phyloP scores from a whole-genome alignment of 2,797 vertebrate genomes.

The Mus minutoides region DNA sequence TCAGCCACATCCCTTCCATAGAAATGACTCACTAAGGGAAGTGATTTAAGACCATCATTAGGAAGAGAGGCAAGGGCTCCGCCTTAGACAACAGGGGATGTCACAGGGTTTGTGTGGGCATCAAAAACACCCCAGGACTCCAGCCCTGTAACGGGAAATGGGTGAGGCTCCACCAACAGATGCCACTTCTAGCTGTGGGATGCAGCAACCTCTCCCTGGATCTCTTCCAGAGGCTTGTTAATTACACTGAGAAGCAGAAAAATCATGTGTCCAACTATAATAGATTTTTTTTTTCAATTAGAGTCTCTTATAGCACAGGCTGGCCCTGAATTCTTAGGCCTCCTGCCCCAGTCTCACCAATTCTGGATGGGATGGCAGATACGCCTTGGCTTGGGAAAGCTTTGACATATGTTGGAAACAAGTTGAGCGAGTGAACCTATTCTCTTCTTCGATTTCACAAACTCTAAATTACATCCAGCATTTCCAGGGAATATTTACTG shows the following conservation, averaged over 20 bases:
- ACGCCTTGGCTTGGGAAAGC: not conserved
- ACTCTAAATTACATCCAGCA: not conserved
- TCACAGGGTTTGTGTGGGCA: not conserved
- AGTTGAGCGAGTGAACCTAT: not conserved
- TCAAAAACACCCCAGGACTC: not conserved
- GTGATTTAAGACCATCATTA: not conserved
- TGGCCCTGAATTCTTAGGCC: not conserved
- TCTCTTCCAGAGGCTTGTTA: too few species aligned
- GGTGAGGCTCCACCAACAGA: not conserved
- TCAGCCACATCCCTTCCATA: not conserved
- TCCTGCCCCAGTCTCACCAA: not conserved
- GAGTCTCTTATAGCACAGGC: not conserved
- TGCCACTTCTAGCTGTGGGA: not conserved
- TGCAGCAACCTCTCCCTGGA: not conserved
- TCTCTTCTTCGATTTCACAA: not conserved
- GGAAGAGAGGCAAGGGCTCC: not conserved
- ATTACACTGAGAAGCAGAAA: not conserved
- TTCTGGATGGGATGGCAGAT: not conserved
- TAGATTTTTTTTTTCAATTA: not conserved
- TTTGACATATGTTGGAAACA: not conserved
- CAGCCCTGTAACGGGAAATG: not conserved
- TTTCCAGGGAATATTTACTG: not conserved
- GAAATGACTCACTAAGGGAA: constrained; percentile 27
- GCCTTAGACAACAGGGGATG: not conserved
- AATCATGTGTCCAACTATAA: not conserved